phyloP scores from a whole-genome alignment of 2,888 invertebrate genomes.

The Cosmia trapezina region DNA sequence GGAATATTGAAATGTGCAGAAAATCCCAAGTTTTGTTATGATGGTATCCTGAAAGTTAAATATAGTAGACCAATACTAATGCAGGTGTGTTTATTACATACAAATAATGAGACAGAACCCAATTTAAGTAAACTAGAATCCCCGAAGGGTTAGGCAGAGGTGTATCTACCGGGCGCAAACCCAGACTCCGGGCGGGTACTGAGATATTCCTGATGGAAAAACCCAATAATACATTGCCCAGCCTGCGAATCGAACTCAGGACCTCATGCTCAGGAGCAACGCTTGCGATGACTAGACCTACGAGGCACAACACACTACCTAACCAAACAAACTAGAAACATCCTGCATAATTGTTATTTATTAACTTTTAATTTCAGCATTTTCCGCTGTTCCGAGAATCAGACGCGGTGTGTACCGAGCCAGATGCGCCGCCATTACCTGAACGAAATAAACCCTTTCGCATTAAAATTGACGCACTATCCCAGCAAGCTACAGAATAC shows the following conservation, averaged over 20 bases:
- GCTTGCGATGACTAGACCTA: background rate
- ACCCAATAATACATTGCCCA: background rate
- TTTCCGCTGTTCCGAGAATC: constrained; percentile 97
- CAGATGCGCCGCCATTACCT: constrained; percentile 94
- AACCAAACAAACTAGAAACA: background rate
- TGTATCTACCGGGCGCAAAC: background rate
- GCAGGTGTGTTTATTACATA: constrained; percentile 89
- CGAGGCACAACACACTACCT: background rate
- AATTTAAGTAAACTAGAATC: background rate
- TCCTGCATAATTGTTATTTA: background rate
- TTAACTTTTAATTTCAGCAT: constrained; percentile 93
- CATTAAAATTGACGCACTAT: constrained; percentile 96
- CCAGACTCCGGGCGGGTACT: background rate
- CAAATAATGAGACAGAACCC: background rate
- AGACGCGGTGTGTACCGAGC: constrained; percentile 94
- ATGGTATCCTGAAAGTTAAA: constrained; percentile 81
- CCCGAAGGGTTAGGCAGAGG: too few species aligned
- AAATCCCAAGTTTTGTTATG: constrained; percentile 72
- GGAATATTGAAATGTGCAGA: constrained; percentile 78
- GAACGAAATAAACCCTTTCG: constrained; percentile 93
- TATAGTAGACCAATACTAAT: constrained; percentile 95
- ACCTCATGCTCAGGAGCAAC: background rate
- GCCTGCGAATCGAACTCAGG: background rate
- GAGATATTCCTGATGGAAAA: background rate
- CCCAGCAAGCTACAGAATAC: constrained; percentile 94